Base-by-base conservation (phyloP, 2,113 vertebrate genomes). In the Echinops telfairi region DNA sequence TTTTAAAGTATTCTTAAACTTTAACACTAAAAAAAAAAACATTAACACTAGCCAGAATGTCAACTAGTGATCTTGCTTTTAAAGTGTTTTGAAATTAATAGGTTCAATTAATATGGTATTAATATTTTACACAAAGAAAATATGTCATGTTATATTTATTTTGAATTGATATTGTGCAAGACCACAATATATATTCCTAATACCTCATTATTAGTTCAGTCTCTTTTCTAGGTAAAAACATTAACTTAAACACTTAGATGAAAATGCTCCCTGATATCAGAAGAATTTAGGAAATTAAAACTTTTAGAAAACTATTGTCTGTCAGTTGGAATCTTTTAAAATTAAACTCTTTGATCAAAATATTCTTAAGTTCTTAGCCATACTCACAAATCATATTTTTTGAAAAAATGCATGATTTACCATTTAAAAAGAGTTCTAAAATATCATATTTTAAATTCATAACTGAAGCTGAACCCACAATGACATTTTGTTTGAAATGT, bases 401-500 rank as follows among this genome's bases (percentile, higher is more conserved):
- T 20, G 43, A 17, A 73, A 23, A 47, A 22, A 62, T 22, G 19
- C 86, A 89, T 71, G 53, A 87, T 80, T 38, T 89, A 36, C 4
- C 16, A 76, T 53, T 38, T 92, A 76, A 43, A 83, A 90, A 43
- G 36, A 62, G 81, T 84, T 94, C 47, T 82, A 80, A 82, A 43
- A 1, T 73, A 47, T 29, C 10, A 0, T 83, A 71, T 40, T 88
- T 91, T 92, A 25, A 80, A n/a, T 22, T 88, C 71, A n/a, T 38
- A 20, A 33, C 29, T 47, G 17, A 75, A 83, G 27, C 66, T 80
- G 73, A 80, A 64, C 76, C 88, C 73, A 71, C 38, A 93, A 93
- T 73, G 86, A 80, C 31, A 40, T 83, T 71, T 93, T 91, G 71
- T 91, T 87, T 80, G 85, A 83, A 66, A 92, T 73, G 40, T 81